These are phyloP conservation scores for Chloroceryle aenea DNA, from an alignment of 2,113 vertebrate species.

Conservation along the genomic window DNA sequence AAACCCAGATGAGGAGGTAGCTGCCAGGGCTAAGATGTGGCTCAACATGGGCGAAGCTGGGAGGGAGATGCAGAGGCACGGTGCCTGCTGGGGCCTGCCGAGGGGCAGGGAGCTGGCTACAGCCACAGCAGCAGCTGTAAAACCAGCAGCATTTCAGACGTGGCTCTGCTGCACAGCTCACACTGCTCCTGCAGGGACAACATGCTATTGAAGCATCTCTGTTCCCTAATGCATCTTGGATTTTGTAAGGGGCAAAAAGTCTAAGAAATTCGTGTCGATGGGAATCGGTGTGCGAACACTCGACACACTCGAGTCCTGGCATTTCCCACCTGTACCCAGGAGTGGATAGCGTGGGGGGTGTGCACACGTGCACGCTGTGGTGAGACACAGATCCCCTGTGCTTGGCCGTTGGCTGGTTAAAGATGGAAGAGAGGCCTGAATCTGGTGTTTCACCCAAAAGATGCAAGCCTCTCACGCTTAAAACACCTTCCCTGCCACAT, in stretches of 20 bases:
- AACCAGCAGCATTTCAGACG: not conserved
- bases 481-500: not conserved
- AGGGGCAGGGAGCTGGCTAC: not conserved
- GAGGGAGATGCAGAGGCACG: not conserved
- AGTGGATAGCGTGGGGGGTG: rapidly evolving
- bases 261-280: not conserved
- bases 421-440: not conserved
- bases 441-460: not conserved
- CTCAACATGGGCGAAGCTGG: not conserved
- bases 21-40: not conserved
- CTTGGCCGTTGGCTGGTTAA: not conserved
- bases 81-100: not conserved
- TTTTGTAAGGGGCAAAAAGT: not conserved
- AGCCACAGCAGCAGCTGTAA: not conserved
- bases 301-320: not conserved
- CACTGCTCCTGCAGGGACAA: not conserved
- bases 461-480: not conserved
- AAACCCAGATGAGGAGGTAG: not conserved
- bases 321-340: not conserved
- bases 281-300: not conserved
- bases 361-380: not conserved
- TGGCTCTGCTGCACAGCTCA: not conserved
- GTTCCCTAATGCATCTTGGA: not conserved
- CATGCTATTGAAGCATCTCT: not conserved
- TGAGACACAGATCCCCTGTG: not conserved